These are phyloP conservation scores for Heptranchias perlo DNA, from an alignment of 2,113 vertebrate species.

Conservation along the genomic window DNA sequence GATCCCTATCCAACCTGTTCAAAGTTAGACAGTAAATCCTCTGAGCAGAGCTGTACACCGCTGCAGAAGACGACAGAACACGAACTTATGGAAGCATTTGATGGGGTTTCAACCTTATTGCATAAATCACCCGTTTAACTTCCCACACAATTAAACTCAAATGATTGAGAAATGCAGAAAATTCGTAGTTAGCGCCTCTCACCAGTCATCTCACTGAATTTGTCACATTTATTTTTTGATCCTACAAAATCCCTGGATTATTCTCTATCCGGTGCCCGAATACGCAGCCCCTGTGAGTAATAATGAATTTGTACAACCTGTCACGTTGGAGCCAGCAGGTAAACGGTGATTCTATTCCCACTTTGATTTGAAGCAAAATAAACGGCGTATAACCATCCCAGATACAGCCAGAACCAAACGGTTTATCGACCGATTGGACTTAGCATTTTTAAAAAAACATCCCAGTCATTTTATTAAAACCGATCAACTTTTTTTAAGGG, in stretches of 20 bases:
- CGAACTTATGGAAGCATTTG: too few relatives aligned
- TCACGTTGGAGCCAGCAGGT: neutral
- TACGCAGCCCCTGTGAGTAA: neutral
- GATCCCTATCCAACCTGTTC: neutral
- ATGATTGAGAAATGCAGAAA: neutral
- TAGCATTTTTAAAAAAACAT: neutral
- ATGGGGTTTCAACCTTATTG: too few relatives aligned
- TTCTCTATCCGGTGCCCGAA: too few relatives aligned
- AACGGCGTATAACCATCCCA: neutral
- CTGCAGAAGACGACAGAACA: too few relatives aligned
- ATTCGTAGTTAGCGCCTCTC: too few relatives aligned
- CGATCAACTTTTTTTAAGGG: neutral
- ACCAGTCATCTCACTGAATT: neutral
- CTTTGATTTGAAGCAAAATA: neutral
- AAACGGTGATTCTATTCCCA: neutral
- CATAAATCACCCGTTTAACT: too few relatives aligned
- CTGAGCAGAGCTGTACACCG: neutral
- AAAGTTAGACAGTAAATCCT: neutral
- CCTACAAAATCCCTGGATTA: neutral
- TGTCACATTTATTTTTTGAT: neutral
- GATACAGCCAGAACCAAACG: neutral
- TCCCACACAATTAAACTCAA: neutral
- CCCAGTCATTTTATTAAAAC: neutral
- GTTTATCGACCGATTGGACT: neutral
- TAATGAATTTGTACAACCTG: neutral